Base-by-base conservation (phyloP, 2,797 vertebrate species). In the Sebastes jordani region DNA sequence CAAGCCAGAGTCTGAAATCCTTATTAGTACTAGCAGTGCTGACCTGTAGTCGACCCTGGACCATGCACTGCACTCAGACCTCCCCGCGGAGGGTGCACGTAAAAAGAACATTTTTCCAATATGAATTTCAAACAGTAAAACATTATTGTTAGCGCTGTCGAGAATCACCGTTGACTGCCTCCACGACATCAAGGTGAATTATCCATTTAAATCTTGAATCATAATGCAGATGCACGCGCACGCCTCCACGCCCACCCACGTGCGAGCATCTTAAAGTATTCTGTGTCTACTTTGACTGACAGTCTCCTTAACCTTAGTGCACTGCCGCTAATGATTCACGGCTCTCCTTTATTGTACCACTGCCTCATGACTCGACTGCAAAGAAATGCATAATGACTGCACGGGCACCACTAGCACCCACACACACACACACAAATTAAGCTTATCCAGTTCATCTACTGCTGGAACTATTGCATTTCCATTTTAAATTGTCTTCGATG, bases 271-370 rank as follows among this genome's bases (percentile, higher is more conserved):
- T 80, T 68, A 87, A 86, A 68, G 18, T 72, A 63, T 56, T 80
- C 75, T 66, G 52, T 78, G 85, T 81, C 71, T 75, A 11, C 84
- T 84, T 80, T 93, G 88, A 92, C 61, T 76, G 90, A 82, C 89
- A 88, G 82, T 75, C 80, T 82, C 82, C 82, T 87, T 84, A 89
- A 91, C 89, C 91, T 78, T 22, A 58, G 61, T 64, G 68, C 82
- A 69, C 78, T 88, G 80, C 75, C 80, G 65, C 81, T 88, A 90
- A 92, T 91, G 88, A 93, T 83, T 92, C 86, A 88, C 81, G 49
- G 80, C 83, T 71, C 86, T 61, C 59, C 71, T 78, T 87, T 79
- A 86, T 83, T 81, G 76, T 70, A 75, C 63, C 64, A 18, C 32
- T 32, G 71, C 63, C 80, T 83, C 76, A 64, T 84, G 78, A 58